Base-by-base conservation (phyloP, 2,113 vertebrate species). In the Stigmatopora argus region DNA sequence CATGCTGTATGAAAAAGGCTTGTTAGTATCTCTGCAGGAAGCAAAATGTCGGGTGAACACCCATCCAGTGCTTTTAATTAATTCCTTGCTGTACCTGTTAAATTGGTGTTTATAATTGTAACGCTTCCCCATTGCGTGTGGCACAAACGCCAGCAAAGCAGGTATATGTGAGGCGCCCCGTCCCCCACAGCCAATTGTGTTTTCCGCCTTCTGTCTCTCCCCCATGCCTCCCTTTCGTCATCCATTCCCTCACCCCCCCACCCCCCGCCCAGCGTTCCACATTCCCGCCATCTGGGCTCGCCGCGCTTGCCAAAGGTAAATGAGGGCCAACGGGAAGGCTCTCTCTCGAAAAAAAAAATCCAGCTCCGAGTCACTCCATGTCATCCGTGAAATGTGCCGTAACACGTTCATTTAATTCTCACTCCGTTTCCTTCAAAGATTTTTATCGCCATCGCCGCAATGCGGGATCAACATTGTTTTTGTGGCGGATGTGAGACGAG, bases 271-370 rank as follows among this genome's bases (percentile, higher is more conserved):
- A 71, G 19, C 73, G 85, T 78, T 84, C 87, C 81, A 86, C 81
- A 87, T 89, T 87, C 80, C 66, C 78, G 80, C 89, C 87, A 90
- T 90, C 89, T 90, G 89, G 87, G 79, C 78, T 75, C 71, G 59
- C 64, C 64, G 62, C 62, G 62, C 71, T 79, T 89, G 86, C 87
- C 87, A 90, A 87, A 89, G 82, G 84, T 88, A 80, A 77, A 66
- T 77, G 77, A 74, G 77, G 81, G 83, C 79, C 77, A 17, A 31
- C 4, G 53, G 53, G 53, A 56, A 56, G 53, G 23, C 14, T 17
- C 23, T 31, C 23, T 56, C 13, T 13, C 21, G 5, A 17, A 7
- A 18, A 18, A 17, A 59, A 19, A 38, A 38, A 41, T 60, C 18
- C 9, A n/a, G 34, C 5, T 38, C n/a, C 5, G 35, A 60, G 35